These are phyloP conservation scores for Bubalus kerabau DNA, from an alignment of 2,113 vertebrate genomes.

Conservation along the genomic window DNA sequence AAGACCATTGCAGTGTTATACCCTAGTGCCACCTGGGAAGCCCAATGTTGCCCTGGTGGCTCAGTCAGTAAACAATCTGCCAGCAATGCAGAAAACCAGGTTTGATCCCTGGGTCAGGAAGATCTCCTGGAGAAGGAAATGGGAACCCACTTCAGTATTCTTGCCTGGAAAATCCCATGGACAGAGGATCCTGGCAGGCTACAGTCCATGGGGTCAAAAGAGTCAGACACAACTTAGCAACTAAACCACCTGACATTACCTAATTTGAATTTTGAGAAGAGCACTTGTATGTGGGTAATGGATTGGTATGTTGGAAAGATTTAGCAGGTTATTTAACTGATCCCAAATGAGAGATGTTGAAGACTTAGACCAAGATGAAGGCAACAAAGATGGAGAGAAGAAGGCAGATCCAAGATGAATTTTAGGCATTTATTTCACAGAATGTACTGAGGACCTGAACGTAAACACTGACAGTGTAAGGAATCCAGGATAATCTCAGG, in stretches of 20 bases:
- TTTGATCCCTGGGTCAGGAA: neutral
- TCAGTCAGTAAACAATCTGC: neutral
- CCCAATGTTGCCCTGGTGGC: neutral
- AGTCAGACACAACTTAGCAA: neutral
- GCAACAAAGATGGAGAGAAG: neutral
- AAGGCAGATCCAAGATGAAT: neutral
- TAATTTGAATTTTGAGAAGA: constrained; percentile 6
- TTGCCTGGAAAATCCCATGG: neutral
- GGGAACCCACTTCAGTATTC: neutral
- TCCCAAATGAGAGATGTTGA: neutral
- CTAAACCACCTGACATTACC: neutral
- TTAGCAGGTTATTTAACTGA: neutral
- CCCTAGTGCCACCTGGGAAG: neutral
- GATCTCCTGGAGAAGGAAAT: neutral
- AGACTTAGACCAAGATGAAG: neutral
- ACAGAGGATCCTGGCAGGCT: neutral
- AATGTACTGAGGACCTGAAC: neutral
- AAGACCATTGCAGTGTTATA: neutral
- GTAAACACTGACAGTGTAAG: neutral
- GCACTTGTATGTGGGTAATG: neutral
- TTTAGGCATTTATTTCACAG: neutral
- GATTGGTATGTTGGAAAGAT: neutral
- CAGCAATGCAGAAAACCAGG: neutral
- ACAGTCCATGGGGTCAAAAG: neutral
- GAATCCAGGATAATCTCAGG: neutral